Base-by-base conservation (phyloP, 2,797 vertebrate genomes). In the Thripadectes ignobilis region DNA sequence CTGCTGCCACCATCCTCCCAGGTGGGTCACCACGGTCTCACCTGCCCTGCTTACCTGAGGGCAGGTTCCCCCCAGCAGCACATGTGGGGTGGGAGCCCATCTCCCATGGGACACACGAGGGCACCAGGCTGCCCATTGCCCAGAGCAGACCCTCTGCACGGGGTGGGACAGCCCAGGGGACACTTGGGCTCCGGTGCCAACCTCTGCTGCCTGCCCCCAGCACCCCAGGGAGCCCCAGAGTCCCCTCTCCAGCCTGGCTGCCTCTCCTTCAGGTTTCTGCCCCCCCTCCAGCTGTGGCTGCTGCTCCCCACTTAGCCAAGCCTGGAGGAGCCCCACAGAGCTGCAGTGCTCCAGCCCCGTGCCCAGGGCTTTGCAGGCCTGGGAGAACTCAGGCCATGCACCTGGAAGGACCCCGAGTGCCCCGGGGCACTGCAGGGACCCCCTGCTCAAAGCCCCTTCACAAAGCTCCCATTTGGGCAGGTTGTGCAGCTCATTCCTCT, bases 1-100 rank as follows among this genome's bases (percentile, higher is more conserved):
- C 38, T 3, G 0, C 36, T 19, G 12, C 48, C 52, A 30, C 15
- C 49, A 49, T 8, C 55, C 49, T 32, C 34, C 52, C 45, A 27
- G 45, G 6, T 15, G 45, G 22, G 27, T 15, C 19, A 9, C 36
- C 14, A 0, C 2, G 14, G 23, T 6, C 36, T 22, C 7, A 0
- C 45, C 65, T n/a, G 6, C 21, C 6, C 21, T 23, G 7, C 43
- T 13, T 3, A 3, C 48, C 58, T 9, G 16, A 61, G 58, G 26
- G 36, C 24, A 15, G 21, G 55, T 13, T 13, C 46, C 10, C 46
- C 10, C 6, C 36, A 36, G 20, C 46, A 21, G 17, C 7, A 26
- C 7, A 0, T 24, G 17, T 20, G 36, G 61, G 29, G 12, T 4
- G 12, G 32, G 10, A 55, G 6, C 34, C 69, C 75, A 12, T 18